Evolutionary conservation across 2,888 invertebrate genomes (phyloP).

Genomic region (Rosalia funebris): DNA sequence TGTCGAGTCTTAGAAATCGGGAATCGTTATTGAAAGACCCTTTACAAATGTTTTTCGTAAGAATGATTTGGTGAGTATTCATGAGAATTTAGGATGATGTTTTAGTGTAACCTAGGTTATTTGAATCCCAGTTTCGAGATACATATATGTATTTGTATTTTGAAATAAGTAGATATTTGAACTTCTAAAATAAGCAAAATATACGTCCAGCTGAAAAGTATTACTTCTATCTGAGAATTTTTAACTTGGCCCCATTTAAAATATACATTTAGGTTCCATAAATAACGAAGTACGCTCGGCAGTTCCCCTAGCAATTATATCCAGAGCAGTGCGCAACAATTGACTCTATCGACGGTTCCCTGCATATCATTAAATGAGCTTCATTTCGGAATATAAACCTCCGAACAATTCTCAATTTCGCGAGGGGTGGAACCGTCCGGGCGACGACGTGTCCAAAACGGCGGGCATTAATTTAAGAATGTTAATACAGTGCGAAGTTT

Average conservation of each 20-base stretch:
- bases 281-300: conserved; percentile 10
- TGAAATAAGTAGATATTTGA: no score
- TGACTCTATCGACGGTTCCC: conserved; percentile 21
- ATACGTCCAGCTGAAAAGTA: no score
- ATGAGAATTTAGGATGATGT: no score
- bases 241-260: not conserved
- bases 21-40: no score
- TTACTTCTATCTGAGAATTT: no score
- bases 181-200: no score
- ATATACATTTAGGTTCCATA: not conserved
- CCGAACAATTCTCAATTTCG: conserved; percentile 4
- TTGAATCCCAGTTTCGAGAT: no score
- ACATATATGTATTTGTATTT: no score
- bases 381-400: conserved; percentile 17
- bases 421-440: conserved; percentile 13
- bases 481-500: conserved; percentile 53
- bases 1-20: no score
- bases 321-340: conserved; percentile 4
- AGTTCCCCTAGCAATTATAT: conserved; percentile 17
- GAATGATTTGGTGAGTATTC: no score
- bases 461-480: conserved; percentile 47
- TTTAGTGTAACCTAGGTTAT: no score
- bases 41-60: no score
- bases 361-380: conserved; percentile 23
- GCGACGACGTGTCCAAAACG: conserved; percentile 8